Evolutionary conservation across 1,140 invertebrate species (phyloP).

Genomic region (Argopecten irradians): DNA sequence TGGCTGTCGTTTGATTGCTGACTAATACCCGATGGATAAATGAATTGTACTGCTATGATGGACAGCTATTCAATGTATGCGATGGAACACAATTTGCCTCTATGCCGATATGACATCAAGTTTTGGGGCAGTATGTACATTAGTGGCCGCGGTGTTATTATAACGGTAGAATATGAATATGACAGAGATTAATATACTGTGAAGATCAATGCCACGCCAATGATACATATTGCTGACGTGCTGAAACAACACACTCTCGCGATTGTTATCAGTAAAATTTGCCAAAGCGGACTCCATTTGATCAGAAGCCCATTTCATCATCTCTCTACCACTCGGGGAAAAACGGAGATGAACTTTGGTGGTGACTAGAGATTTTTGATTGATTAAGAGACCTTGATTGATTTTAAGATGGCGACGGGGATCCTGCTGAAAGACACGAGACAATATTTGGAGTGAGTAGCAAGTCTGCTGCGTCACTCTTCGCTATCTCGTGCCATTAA

Average conservation of each 20-base stretch:
- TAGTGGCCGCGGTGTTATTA: neutral
- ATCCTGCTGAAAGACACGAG: conserved; percentile 5
- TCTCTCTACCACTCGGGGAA: neutral
- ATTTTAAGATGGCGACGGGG: conserved; percentile 15
- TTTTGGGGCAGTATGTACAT: neutral
- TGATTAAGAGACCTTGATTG: conserved; percentile 1
- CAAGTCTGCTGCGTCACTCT: neutral
- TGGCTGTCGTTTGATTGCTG: neutral
- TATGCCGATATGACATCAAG: neutral
- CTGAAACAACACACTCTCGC: neutral
- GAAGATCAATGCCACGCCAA: conserved; percentile 13
- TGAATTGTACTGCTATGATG: neutral
- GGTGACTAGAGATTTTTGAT: neutral
- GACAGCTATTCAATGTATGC: neutral
- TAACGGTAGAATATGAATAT: conserved; percentile 17
- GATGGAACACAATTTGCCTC: neutral
- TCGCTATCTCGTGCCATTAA: neutral
- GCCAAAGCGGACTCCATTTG: conserved; percentile 6
- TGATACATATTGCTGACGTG: neutral
- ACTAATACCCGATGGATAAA: no score
- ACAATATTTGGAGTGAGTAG: neutral
- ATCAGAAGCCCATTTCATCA: neutral
- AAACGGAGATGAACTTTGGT: neutral
- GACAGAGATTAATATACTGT: conserved; percentile 7
- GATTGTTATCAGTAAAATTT: conserved; percentile 17